phyloP scores from a whole-genome alignment of 2,113 vertebrate genomes.

The Prietella phreatophila region DNA sequence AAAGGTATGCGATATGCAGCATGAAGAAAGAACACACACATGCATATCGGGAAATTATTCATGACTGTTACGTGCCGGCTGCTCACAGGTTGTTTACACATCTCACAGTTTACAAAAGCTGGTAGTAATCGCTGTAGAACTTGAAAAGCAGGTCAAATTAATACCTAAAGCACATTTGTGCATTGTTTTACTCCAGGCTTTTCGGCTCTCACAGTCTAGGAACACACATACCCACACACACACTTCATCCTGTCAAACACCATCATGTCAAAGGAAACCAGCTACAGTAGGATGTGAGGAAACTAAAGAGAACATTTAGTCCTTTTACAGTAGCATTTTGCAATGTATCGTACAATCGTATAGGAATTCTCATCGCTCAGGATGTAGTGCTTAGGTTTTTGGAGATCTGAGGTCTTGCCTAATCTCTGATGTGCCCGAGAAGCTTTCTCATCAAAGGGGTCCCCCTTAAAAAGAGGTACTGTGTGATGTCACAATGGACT shows the following conservation, averaged over 20 bases:
- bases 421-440: slow-evolving; percentile 17
- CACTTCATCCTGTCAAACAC: too few relatives aligned
- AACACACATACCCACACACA: not conserved
- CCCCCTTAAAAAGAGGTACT: not conserved
- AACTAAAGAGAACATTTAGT: slow-evolving; percentile 4
- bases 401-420: slow-evolving; percentile 26
- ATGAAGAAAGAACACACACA: slow-evolving; percentile 15
- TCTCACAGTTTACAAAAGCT: not conserved
- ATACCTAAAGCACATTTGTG: not conserved
- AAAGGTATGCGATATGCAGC: not conserved
- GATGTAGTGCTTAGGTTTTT: slow-evolving; percentile 25
- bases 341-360: not conserved
- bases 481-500: slow-evolving; percentile 28
- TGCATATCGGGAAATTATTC: not conserved
- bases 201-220: not conserved
- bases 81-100: not conserved
- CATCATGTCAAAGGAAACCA: not conserved
- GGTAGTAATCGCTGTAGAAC: not conserved
- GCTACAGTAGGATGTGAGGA: not conserved
- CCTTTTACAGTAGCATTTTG: not conserved
- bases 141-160: not conserved
- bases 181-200: not conserved
- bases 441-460: slow-evolving; percentile 21
- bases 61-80: not conserved
- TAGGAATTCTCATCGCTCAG: not conserved